Evolutionary conservation across 1,140 invertebrate species (phyloP), one percentile per base, ranked within the genome.

Genomic region (Idris sp.): DNA sequence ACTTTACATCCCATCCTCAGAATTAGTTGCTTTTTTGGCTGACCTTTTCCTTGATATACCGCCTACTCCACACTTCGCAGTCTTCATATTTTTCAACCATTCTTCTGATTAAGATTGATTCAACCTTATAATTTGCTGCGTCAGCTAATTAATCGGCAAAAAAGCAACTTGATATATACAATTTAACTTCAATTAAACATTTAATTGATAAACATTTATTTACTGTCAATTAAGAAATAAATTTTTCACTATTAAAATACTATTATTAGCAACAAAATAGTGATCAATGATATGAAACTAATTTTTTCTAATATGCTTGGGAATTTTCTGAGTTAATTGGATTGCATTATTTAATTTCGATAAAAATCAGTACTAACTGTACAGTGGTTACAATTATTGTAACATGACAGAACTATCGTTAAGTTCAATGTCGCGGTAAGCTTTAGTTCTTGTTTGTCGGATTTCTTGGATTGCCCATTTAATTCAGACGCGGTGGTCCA

Each of bases 361-460:
- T n/a, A n/a, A n/a, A n/a, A n/a, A n/a, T n/a, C n/a, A n/a, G n/a
- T n/a, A n/a, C n/a, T n/a, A n/a, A n/a, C n/a, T n/a, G n/a, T n/a
- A 40, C 14, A 30, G 58, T 53, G 56, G 64, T 73, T 64, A 58
- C 62, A 53, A 46, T 64, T 33, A 31, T 51, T 40, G 33, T 54
- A 46, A 10, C 73, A 48, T 59, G 62, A 67, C 58, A 64, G 62
- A 74, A 62, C 62, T 76, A 72, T 77, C 76, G 65, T 65, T 68
- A 79, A 67, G 68, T 74, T 78, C 79, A 77, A 78, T 78, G 79
- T 80, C 76, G 72, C 76, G 10, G 61, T 67, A 74, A 78, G 75
- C 76, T 77, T 77, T 79, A 75, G 74, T 77, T 76, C 68, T 68
- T 72, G 59, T 80, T 80, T 80, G 74, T 79, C 67, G 72, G 79